Conservation (phyloP, 2,113 vertebrate genomes). For the Mungos mungo region DNA sequence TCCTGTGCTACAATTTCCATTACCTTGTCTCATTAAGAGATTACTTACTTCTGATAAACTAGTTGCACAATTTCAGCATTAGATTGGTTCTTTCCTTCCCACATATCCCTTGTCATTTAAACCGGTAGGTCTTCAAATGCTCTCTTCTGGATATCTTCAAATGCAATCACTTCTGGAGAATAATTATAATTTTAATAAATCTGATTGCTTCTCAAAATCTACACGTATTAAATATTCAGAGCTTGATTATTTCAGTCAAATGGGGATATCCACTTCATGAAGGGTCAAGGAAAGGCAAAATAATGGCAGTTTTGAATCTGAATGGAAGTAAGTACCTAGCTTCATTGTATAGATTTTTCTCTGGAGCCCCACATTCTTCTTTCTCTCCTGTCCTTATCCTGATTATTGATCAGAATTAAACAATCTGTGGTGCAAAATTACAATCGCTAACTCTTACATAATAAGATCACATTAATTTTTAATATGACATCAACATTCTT, state of each 20-base stretch:
- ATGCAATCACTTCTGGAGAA: not conserved
- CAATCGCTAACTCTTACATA: not conserved
- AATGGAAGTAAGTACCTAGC: not conserved
- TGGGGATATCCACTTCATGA: not conserved
- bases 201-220: not conserved
- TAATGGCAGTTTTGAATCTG: not conserved
- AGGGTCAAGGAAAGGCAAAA: not conserved
- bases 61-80: not conserved
- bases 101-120: not conserved
- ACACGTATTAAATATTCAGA: not conserved
- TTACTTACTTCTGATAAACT: not conserved
- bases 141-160: not conserved
- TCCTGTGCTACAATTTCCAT: not conserved
- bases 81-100: not conserved
- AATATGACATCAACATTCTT: not conserved
- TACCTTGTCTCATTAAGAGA: conserved; percentile 3
- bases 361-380: not conserved
- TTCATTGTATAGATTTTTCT: not conserved
- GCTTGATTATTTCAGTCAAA: not conserved
- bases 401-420: not conserved
- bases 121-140: not conserved
- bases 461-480: not conserved
- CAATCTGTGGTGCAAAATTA: not conserved
- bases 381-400: not conserved
- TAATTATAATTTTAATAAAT: not conserved